Evolutionary conservation across 2,113 vertebrate species (phyloP), one percentile per base, ranked within the genome.

Genomic region (Microcebus lehilahytsara): DNA sequence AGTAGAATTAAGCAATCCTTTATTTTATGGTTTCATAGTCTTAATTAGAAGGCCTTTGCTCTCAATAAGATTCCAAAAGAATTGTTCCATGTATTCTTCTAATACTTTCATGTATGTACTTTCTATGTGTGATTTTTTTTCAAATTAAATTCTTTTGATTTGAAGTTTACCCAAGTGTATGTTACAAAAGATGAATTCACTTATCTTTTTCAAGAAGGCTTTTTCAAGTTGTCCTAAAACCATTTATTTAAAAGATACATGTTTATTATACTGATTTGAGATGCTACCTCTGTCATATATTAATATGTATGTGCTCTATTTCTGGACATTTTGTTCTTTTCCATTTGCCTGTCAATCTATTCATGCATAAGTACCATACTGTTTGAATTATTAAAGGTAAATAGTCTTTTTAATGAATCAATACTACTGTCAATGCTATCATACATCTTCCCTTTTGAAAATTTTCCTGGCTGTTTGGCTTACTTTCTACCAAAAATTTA

Each of bases 21-120:
- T 81, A 81, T 80, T 79, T 93, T 80, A 71, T 72, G 9, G 6
- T 88, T 94, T 94, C 42, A 81, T 25, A 81, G 77, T 85, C 75
- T 90, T 85, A 85, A 85, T 49, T 85, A 85, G 51, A 78, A 67
- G 40, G 71, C 13, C 10, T 77, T 60, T 30, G 34, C 20, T 85
- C 32, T 85, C 71, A 49, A 53, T 32, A 71, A 69, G 17, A 11
- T 84, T 37, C n/a, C 66, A 40, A 85, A 90, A 85, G 20, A 95
- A 49, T 69, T 67, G n/a, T 85, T 78, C 62, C 32, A 77, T 37
- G 8, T 67, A 46, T 67, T 85, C 32, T 60, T 78, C 80, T 51
- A 69, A 32, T 71, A 85, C 34, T 69, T 94, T 95, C 46, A 37
- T 64, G 53, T 74, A 17, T 64, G 85, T 60, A 81, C 19, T 89